Conservation (phyloP, 2,113 vertebrate genomes). For the Noturus placidus region DNA sequence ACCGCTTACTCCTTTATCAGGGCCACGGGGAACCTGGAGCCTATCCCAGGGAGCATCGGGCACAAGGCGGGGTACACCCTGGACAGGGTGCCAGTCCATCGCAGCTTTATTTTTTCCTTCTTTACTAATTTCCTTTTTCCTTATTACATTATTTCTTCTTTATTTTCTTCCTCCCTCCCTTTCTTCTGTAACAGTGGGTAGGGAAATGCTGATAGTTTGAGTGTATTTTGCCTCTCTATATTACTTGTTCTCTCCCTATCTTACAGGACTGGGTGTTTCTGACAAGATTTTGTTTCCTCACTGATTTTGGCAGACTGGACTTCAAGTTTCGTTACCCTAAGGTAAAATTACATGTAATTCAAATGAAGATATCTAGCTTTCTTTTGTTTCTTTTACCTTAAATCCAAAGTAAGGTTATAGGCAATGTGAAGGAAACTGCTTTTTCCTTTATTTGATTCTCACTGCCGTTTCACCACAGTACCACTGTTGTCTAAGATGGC, state of each 20-base stretch:
- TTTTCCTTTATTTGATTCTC: not conserved
- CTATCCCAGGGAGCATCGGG: too few relatives aligned
- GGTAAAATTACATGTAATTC: slow-evolving; percentile 56
- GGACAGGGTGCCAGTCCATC: too few relatives aligned
- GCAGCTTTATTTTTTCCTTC: not conserved
- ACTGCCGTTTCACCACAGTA: not conserved
- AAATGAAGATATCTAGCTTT: not conserved
- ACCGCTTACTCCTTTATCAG: too few relatives aligned
- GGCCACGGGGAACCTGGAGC: too few relatives aligned
- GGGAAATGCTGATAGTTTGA: slow-evolving; percentile 1
- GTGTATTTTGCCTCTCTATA: slow-evolving; percentile 8
- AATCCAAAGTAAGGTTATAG: not conserved
- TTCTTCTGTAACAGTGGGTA: not conserved
- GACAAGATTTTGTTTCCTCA: slow-evolving; percentile 78
- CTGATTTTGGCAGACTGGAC: slow-evolving; percentile 73
- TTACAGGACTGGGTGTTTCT: slow-evolving; percentile 75
- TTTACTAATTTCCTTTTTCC: not conserved
- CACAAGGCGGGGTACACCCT: too few relatives aligned
- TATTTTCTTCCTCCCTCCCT: not conserved
- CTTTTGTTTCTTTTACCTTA: not conserved
- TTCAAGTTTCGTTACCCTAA: slow-evolving; percentile 70
- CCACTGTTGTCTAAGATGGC: not conserved
- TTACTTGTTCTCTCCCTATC: slow-evolving; percentile 4
- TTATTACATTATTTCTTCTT: not conserved
- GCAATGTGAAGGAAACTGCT: not conserved